phyloP scores from a whole-genome alignment of 2,888 invertebrate species.

The Mycogona germanica region DNA sequence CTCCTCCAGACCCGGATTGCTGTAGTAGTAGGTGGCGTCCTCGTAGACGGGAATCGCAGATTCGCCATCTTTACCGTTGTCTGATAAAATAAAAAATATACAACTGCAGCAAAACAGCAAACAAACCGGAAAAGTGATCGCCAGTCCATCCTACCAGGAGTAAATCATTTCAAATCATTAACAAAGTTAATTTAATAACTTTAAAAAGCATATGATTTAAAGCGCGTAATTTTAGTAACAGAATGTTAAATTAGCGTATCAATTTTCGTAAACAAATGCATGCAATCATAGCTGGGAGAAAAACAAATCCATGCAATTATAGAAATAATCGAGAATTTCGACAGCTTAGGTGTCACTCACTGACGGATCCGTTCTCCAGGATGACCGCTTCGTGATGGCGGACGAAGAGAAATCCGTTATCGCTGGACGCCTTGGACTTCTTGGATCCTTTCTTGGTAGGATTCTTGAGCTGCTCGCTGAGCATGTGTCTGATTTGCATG shows the following conservation, averaged over 20 bases:
- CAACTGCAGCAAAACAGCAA: neutral
- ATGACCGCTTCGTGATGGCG: neutral
- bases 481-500: constrained; percentile 75
- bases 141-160: no score
- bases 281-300: no score
- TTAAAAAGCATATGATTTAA: no score
- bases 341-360: neutral
- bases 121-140: neutral
- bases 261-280: no score
- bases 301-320: no score
- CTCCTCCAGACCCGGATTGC: constrained; percentile 29
- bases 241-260: no score
- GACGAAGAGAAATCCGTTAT: neutral
- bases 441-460: constrained; percentile 72
- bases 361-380: neutral
- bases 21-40: neutral
- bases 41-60: neutral
- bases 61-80: neutral
- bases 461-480: constrained; percentile 65
- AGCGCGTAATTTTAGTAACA: no score
- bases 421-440: constrained; percentile 45
- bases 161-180: neutral
- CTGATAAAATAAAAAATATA: neutral
- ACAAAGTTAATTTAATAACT: neutral
- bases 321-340: no score